Conservation (phyloP, 1,140 invertebrate species). For the Drosophila miranda region DNA sequence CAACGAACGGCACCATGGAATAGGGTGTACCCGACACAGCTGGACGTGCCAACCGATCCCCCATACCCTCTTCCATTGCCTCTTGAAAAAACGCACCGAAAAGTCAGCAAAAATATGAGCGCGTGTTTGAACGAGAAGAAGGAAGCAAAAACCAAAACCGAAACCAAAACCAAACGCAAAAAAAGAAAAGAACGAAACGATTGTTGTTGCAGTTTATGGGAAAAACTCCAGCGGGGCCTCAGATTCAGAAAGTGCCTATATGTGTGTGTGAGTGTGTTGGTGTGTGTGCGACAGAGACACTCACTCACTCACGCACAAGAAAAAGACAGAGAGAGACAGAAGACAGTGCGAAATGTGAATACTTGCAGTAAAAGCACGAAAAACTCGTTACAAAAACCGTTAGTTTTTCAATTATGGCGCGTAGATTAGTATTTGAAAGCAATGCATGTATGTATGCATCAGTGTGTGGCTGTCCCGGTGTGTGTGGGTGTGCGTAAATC, state of each 20-base stretch:
- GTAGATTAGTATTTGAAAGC: slow-evolving; percentile 80
- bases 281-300: slow-evolving; percentile 37
- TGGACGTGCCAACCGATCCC: too few species aligned
- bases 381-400: slow-evolving; percentile 78
- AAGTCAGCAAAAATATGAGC: slow-evolving; percentile 71
- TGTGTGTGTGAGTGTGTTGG: slow-evolving; percentile 13
- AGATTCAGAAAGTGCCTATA: slow-evolving; percentile 28
- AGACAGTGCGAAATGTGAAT: slow-evolving; percentile 32
- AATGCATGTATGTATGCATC: slow-evolving; percentile 30
- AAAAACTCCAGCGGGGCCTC: slow-evolving; percentile 43
- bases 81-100: slow-evolving; percentile 33
- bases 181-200: slow-evolving; percentile 46
- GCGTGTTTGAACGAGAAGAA: slow-evolving; percentile 44
- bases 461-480: slow-evolving; percentile 5
- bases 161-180: too few species aligned
- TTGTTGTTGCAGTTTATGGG: slow-evolving; percentile 65
- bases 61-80: neutral
- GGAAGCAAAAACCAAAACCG: slow-evolving; percentile 7
- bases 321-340: neutral
- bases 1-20: neutral
- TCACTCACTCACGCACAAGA: slow-evolving; percentile 17
- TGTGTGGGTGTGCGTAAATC: slow-evolving; percentile 71
- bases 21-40: too few species aligned
- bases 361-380: slow-evolving; percentile 74
- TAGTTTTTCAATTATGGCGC: slow-evolving; percentile 79